Evolutionary conservation across 2,888 invertebrate genomes (phyloP), one percentile per base, ranked within the genome.

Genomic region (Entomobrya multifasciata): DNA sequence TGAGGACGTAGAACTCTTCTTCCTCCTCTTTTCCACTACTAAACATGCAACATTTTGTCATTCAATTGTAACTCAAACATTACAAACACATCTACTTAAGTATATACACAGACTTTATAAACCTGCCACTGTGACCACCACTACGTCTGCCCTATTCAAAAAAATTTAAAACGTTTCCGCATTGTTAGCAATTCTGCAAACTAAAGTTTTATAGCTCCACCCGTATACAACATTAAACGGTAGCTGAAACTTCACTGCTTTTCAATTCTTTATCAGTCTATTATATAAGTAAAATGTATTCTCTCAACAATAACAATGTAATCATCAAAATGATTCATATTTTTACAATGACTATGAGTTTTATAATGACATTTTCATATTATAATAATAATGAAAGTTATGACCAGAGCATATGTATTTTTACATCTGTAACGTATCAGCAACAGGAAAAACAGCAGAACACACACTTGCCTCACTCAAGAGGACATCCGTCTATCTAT

Each of bases 401-500:
- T 49, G 47, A 25, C 15, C 49, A 17, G 36, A 27, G 41, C 22
- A 41, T 41, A 41, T 27, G 11, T 1, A 57, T 55, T 57, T 55
- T 52, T n/a, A n/a, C n/a, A 13, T 52, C 11, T 49, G 17, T 0
- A 20, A 36, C 36, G 81, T 44, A 44, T 36, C 17, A 41, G 80
- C 67, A 52, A 36, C 27, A 80, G 17, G 70, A 72, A 27, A 15
- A 65, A 17, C 55, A n/a, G n/a, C n/a, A 52, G 55, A 67, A n/a
- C n/a, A n/a, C n/a, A 65, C 65, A 67, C 83, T 83, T 77, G 62
- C 65, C 76, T 76, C 65, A 77, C 83, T 83, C 74, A 67, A 83
- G 74, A 83, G 74, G 83, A 83, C 83, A 83, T 83, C 83, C 83
- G 83, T 83, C 76, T 77, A 77, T 30, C 74, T 47, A 72, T 74